These are phyloP conservation scores for Coelogynopora nodosa DNA, from an alignment of 2,888 invertebrate genomes.

Conservation along the genomic window DNA sequence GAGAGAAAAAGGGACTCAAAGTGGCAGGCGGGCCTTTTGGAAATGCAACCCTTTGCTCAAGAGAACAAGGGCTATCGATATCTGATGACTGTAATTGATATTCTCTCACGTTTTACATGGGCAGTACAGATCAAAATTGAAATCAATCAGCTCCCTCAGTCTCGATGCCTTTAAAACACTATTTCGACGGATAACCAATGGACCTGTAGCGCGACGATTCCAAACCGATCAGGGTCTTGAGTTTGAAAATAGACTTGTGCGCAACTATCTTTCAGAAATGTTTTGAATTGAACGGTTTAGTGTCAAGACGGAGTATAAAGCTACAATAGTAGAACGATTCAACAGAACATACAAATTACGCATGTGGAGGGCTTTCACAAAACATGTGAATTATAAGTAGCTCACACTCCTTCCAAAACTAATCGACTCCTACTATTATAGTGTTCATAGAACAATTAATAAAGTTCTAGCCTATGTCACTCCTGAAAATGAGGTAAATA, in stretches of 20 bases:
- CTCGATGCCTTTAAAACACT: too few species aligned
- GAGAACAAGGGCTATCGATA: too few species aligned
- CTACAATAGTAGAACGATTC: not conserved
- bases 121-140: too few species aligned
- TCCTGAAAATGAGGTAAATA: not conserved
- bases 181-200: too few species aligned
- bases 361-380: not conserved
- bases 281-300: not conserved
- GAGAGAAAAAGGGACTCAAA: too few species aligned
- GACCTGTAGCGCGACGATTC: too few species aligned
- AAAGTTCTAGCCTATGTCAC: not conserved
- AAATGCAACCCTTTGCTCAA: too few species aligned
- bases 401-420: not conserved
- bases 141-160: too few species aligned
- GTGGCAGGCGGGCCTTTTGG: too few species aligned
- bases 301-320: not conserved
- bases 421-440: not conserved
- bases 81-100: too few species aligned
- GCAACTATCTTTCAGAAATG: not conserved
- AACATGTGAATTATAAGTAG: not conserved
- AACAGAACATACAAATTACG: not conserved
- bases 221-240: too few species aligned
- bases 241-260: not conserved
- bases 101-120: too few species aligned
- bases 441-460: not conserved